Evolutionary conservation across 2,888 invertebrate genomes (phyloP).

Genomic region (Sminthurinus aureus): DNA sequence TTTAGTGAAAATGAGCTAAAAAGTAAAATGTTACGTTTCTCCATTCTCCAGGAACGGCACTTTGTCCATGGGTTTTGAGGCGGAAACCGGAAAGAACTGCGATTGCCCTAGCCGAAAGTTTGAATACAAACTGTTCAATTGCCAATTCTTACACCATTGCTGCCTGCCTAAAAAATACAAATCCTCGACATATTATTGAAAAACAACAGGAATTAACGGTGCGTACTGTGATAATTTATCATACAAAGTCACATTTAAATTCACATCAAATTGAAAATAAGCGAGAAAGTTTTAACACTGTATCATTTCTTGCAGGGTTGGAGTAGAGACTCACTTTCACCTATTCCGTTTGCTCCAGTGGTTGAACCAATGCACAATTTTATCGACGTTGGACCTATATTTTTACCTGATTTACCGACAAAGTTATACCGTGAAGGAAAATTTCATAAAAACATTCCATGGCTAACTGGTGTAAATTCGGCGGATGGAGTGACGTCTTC

Average conservation of each 20-base stretch:
- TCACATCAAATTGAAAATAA: not conserved
- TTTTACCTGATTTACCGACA: conserved; percentile 46
- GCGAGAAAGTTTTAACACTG: no score
- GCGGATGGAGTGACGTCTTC: conserved; percentile 45
- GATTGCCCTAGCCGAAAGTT: conserved; percentile 29
- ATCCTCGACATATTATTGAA: not conserved
- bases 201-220: conserved; percentile 24
- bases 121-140: conserved; percentile 41
- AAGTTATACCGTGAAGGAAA: conserved; percentile 47
- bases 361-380: conserved; percentile 39
- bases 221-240: not conserved
- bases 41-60: conserved; percentile 39
- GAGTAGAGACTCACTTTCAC: not conserved
- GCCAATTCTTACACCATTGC: conserved; percentile 37
- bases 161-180: conserved; percentile 15
- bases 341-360: conserved; percentile 48
- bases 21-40: no score
- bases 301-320: conserved; percentile 21
- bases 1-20: no score
- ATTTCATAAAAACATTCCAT: conserved; percentile 38
- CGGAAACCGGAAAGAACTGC: conserved; percentile 41
- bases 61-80: conserved; percentile 47
- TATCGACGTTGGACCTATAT: conserved; percentile 41
- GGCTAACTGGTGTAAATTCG: conserved; percentile 48
- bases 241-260: not conserved